These are phyloP conservation scores for Parauchenoglanis punctatus DNA, from an alignment of 2,797 vertebrate species.

Conservation along the genomic window DNA sequence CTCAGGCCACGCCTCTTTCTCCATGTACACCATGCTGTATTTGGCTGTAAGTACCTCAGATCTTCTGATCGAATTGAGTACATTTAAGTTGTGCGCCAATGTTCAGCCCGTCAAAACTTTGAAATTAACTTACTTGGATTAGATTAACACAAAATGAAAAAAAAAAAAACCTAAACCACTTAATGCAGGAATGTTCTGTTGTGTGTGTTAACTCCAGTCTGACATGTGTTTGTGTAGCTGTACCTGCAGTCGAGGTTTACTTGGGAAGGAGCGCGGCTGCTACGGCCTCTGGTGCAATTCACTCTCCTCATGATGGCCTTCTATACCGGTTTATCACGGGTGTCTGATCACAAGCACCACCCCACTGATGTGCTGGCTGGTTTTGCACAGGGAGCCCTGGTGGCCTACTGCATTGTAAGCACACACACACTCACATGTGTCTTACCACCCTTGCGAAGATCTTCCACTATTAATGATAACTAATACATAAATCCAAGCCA, in stretches of 20 bases:
- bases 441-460: background rate
- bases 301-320: constrained; percentile 98
- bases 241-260: constrained; percentile 98
- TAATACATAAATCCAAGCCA: background rate
- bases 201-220: background rate
- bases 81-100: background rate
- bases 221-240: constrained; percentile 74
- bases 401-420: constrained; percentile 98
- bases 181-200: background rate
- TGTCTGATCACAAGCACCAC: constrained; percentile 98
- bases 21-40: constrained; percentile 98
- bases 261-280: constrained; percentile 96
- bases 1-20: constrained; percentile 96
- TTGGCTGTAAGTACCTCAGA: constrained; percentile 86
- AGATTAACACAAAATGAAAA: background rate
- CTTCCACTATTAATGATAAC: background rate
- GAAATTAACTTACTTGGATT: background rate
- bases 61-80: background rate
- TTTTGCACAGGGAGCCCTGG: constrained; percentile 94
- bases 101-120: background rate
- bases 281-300: constrained; percentile 95
- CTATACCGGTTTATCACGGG: constrained; percentile 93
- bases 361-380: constrained; percentile 93
- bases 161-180: background rate
- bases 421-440: background rate